phyloP scores from a whole-genome alignment of 64 coral and sea anemone species.

The Porites lutea region DNA sequence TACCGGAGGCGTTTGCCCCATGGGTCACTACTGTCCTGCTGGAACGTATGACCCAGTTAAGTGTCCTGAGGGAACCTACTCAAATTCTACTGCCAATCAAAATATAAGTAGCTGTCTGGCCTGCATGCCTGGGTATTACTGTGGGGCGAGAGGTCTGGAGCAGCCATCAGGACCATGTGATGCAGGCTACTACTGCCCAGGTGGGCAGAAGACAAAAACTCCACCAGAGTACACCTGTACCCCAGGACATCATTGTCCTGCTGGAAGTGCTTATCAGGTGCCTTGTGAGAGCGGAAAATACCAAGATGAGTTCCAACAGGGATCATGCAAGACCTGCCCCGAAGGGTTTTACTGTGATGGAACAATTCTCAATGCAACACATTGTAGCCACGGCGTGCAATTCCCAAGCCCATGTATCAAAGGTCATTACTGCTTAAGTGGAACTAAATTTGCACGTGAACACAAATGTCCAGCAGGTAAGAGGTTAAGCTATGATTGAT shows the following conservation, averaged over 20 bases:
- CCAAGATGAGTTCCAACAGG: constrained; percentile 84
- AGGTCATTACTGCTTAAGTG: constrained; percentile 89
- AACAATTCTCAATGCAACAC: constrained; percentile 85
- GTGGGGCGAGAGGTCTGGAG: constrained; percentile 79
- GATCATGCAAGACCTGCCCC: constrained; percentile 84
- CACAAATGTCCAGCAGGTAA: constrained; percentile 82
- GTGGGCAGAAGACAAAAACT: constrained; percentile 77
- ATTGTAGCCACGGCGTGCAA: constrained; percentile 95
- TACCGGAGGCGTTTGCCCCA: constrained; percentile 84
- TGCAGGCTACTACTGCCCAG: constrained; percentile 89
- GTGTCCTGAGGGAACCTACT: constrained; percentile 91
- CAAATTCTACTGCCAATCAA: constrained; percentile 76
- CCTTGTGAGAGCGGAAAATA: constrained; percentile 80
- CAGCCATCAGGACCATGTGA: constrained; percentile 81
- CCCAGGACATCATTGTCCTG: constrained; percentile 87
- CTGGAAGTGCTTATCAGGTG: constrained; percentile 72
- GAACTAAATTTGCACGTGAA: constrained; percentile 81
- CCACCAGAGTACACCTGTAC: constrained; percentile 80
- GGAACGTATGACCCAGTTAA: constrained; percentile 84
- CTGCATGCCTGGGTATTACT: constrained; percentile 81
- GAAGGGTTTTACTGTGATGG: constrained; percentile 96
- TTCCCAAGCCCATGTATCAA: constrained; percentile 79
- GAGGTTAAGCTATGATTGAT: background rate
- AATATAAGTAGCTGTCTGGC: constrained; percentile 81
- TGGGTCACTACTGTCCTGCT: constrained; percentile 80